Base-by-base conservation (phyloP, 2,888 invertebrate genomes). In the Papilio protenor region DNA sequence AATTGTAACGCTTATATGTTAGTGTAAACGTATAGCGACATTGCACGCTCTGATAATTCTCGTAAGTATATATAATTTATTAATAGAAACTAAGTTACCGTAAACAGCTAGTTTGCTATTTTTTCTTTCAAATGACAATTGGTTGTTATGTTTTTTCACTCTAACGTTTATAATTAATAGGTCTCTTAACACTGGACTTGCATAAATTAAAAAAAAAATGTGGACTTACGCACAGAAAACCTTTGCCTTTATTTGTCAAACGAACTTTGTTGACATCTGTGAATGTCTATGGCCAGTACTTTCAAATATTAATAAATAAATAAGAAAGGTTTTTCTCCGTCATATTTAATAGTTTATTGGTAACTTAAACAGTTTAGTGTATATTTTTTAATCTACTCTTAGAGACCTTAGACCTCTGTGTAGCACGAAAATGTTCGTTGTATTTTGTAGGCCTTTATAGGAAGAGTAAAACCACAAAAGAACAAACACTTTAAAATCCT, bases 21-120 rank as follows among this genome's bases (percentile, higher is more conserved):
- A 18, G 33, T 71, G 76, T 74, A 71, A 77, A 72, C 47, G 57
- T 66, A 73, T 77, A 79, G 80, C 80, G 82, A 82, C 83, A 83
- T 70, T 77, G 57, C 81, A 82, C 81, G 83, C 83, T 83, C 82
- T 80, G 79, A 80, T 83, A 80, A 80, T 70, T 78, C 69, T 27
- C 47, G 33, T 72, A 78, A 78, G 74, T 78, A 72, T 75, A 75
- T 78, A 72, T 69, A 69, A 71, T 78, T 77, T 77, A 79, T 78
- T 77, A 72, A 78, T 77, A 77, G 77, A 77, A 77, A 77, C 77
- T 73, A 57, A 74, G 77, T 77, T 77, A 77, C 61, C 74, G 77
- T 74, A 74, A 77, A 77, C 77, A 70, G 70, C 70, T 77, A 40
- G 59, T 61, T 74, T 52, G 61, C 74, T 33, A 57, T 74, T 74